A percentile compares a stretch with the other conserved stretches of the same genome.
Conservation (phyloP, 2,888 invertebrate species). For the Strigamia maritima region DNA sequence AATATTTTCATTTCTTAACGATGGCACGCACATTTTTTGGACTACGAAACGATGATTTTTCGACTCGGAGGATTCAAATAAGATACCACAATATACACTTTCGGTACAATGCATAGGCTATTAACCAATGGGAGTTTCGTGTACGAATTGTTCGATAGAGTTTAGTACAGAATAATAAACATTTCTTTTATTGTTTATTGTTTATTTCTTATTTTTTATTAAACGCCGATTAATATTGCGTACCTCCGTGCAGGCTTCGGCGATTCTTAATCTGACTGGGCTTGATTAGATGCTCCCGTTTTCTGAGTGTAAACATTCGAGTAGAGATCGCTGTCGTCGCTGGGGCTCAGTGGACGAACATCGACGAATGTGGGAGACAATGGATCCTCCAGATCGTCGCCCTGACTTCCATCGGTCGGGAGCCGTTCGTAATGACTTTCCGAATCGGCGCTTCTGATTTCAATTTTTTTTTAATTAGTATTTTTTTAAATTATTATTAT, state of each 20-base stretch:
- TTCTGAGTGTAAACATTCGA: constrained; percentile 56
- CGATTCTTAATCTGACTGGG: constrained; percentile 54
- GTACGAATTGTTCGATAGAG: too few relatives aligned
- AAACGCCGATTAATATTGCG: too few relatives aligned
- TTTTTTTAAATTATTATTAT: background rate
- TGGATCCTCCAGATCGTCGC: constrained; percentile 51
- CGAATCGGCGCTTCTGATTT: constrained; percentile 44
- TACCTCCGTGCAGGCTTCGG: constrained; percentile 60
- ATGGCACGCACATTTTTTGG: too few relatives aligned
- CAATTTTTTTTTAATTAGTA: background rate
- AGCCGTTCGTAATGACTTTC: constrained; percentile 63
- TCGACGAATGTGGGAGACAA: constrained; percentile 56
- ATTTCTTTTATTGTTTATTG: too few relatives aligned
- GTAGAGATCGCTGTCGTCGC: constrained; percentile 60
- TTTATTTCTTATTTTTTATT: too few relatives aligned
- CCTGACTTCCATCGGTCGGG: constrained; percentile 56
- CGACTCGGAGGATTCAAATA: too few relatives aligned
- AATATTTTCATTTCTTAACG: too few relatives aligned
- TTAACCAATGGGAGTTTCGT: too few relatives aligned
- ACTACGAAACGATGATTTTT: too few relatives aligned
- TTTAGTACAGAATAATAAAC: too few relatives aligned
- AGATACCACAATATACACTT: too few relatives aligned
- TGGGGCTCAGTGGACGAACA: constrained; percentile 59
- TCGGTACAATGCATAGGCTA: too few relatives aligned
- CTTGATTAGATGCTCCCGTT: constrained; percentile 55